Conservation (phyloP, 2,797 vertebrate species). For the Sternarchorhynchus goeldii region DNA sequence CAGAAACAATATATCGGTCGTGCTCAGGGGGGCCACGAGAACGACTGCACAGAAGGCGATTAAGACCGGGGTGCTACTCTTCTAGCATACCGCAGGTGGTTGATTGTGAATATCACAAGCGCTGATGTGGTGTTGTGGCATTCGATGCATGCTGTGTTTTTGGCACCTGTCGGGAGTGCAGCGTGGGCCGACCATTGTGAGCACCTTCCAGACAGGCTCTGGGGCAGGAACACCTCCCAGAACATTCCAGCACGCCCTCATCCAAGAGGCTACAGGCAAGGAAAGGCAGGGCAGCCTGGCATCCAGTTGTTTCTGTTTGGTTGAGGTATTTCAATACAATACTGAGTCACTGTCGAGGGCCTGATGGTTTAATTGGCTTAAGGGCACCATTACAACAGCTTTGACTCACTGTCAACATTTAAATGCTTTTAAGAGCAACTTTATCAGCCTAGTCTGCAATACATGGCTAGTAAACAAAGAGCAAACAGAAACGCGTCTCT, state of each 20-base stretch:
- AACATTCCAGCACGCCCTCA: neutral
- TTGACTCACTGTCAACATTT: conserved; percentile 35
- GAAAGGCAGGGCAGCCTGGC: neutral
- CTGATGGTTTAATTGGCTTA: conserved; percentile 38
- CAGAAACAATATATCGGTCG: neutral
- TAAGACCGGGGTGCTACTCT: conserved; percentile 63
- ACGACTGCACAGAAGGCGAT: conserved; percentile 71
- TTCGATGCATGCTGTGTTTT: conserved; percentile 62
- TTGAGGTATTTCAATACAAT: conserved; percentile 14
- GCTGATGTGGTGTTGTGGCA: conserved; percentile 65
- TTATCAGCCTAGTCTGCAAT: conserved; percentile 27
- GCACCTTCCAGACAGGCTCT: conserved; percentile 8
- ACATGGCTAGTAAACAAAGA: conserved; percentile 12
- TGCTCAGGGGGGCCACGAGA: conserved; percentile 47
- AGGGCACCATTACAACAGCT: neutral
- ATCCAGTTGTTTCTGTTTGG: conserved; percentile 12
- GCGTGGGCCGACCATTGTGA: conserved; percentile 31
- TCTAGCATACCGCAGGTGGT: conserved; percentile 64
- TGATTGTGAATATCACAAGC: conserved; percentile 65
- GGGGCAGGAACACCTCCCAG: conserved; percentile 16
- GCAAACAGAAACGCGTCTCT: neutral
- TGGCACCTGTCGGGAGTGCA: conserved; percentile 53
- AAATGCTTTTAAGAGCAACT: conserved; percentile 38
- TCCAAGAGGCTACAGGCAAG: conserved; percentile 16
- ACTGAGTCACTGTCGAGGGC: conserved; percentile 36